A percentile compares a stretch with the other conserved stretches of the same genome.
phyloP scores from a whole-genome alignment of 2,113 vertebrate genomes.

The Oreocharis arfaki region DNA sequence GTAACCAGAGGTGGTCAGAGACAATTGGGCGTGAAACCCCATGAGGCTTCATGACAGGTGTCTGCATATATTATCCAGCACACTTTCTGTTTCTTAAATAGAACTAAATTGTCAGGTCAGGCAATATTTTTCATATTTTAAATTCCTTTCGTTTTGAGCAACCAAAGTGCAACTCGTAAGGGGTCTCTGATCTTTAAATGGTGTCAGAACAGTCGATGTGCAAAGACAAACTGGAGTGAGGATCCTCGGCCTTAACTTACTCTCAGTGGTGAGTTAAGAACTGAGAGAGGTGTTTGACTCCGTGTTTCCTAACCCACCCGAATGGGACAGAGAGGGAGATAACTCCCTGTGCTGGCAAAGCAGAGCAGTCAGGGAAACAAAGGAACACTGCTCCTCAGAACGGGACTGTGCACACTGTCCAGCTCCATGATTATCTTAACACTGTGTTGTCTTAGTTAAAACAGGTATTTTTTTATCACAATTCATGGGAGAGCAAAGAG shows the following conservation, averaged over 20 bases:
- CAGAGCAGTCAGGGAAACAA: not conserved
- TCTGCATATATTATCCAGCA: slow-evolving; percentile 40
- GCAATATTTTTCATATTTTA: not conserved
- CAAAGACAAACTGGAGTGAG: not conserved
- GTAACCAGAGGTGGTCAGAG: slow-evolving; percentile 56
- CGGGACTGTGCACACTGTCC: not conserved
- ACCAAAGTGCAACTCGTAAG: not conserved
- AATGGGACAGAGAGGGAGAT: not conserved
- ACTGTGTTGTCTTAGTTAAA: not conserved
- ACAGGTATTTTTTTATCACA: not conserved
- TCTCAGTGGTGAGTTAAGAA: not conserved
- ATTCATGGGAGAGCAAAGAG: not conserved
- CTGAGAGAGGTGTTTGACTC: not conserved
- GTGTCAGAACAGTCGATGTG: not conserved
- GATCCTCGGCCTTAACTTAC: not conserved
- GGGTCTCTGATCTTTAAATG: not conserved
- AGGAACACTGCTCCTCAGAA: not conserved
- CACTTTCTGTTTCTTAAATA: slow-evolving; percentile 22
- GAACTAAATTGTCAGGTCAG: not conserved
- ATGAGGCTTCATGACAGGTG: slow-evolving; percentile 8
- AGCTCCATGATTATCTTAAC: not conserved
- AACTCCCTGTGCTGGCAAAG: not conserved
- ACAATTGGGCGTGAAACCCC: slow-evolving; percentile 40
- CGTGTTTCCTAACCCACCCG: fast-evolving
- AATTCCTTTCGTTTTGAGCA: not conserved